Evolutionary conservation across 2,797 vertebrate genomes (phyloP).

Genomic region (Acomys russatus): DNA sequence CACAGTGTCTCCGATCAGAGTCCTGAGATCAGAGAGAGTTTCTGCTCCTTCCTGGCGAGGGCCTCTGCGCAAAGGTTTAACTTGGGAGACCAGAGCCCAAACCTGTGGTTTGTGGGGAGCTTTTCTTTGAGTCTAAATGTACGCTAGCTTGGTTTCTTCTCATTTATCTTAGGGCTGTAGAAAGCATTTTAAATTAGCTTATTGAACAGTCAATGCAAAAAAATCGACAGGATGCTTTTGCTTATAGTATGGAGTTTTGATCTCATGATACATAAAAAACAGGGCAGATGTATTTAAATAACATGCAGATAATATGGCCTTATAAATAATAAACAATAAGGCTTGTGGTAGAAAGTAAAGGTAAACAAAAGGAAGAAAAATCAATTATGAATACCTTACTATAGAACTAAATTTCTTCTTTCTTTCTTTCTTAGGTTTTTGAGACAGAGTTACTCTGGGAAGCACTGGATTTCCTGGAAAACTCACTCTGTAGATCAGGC

Average conservation of each 20-base stretch:
- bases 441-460: neutral
- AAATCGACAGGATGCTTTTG: conserved; percentile 3
- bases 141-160: neutral
- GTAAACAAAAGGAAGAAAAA: neutral
- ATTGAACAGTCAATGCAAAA: conserved; percentile 43
- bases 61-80: neutral
- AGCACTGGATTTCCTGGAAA: neutral
- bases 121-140: neutral
- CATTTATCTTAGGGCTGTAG: neutral
- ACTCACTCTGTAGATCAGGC: neutral
- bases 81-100: neutral
- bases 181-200: conserved; percentile 3
- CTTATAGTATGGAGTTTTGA: neutral
- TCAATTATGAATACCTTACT: neutral
- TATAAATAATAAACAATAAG: neutral
- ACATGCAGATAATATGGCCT: neutral
- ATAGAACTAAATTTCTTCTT: neutral
- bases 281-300: conserved; percentile 42
- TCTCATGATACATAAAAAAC: conserved; percentile 2
- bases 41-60: neutral
- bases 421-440: neutral
- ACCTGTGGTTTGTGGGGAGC: neutral
- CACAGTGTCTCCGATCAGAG: neutral
- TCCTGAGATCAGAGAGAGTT: neutral
- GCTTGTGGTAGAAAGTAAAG: neutral